A percentile compares a stretch with the other conserved stretches of the same genome.
Conservation (phyloP, 2,113 vertebrate genomes). For the Oryzias javanicus region DNA sequence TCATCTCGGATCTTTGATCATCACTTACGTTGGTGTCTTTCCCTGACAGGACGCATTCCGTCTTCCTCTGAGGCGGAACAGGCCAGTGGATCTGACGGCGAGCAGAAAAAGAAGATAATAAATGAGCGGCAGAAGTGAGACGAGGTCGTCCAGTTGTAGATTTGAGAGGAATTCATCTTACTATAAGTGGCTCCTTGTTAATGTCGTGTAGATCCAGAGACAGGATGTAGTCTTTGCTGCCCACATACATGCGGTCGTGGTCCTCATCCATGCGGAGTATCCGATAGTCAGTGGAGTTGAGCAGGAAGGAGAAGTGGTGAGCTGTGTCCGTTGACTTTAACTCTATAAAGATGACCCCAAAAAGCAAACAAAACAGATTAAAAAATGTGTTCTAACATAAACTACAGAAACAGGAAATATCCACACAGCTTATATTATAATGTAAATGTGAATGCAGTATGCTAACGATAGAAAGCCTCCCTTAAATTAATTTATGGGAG, state of each 20-base stretch:
- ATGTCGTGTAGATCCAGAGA: constrained; percentile 97
- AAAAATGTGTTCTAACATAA: constrained; percentile 24
- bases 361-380: constrained; percentile 17
- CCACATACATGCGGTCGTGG: constrained; percentile 98
- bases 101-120: constrained; percentile 28
- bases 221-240: constrained; percentile 97
- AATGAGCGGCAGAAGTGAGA: constrained; percentile 8
- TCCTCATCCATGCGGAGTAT: constrained; percentile 97
- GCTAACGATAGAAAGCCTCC: constrained; percentile 30
- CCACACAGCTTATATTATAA: constrained; percentile 26
- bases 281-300: constrained; percentile 95
- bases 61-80: constrained; percentile 88
- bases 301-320: constrained; percentile 95
- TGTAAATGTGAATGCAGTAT: constrained; percentile 16
- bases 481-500: constrained; percentile 30
- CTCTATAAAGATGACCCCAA: constrained; percentile 69
- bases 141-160: background rate
- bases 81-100: constrained; percentile 93
- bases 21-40: constrained; percentile 95
- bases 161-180: constrained; percentile 72
- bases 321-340: constrained; percentile 91
- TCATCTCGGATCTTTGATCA: background rate
- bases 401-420: constrained; percentile 26
- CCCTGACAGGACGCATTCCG: constrained; percentile 94
- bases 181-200: constrained; percentile 97